Conservation (phyloP, 1,140 invertebrate species). For the Stenopsyche tienmushanensis region DNA sequence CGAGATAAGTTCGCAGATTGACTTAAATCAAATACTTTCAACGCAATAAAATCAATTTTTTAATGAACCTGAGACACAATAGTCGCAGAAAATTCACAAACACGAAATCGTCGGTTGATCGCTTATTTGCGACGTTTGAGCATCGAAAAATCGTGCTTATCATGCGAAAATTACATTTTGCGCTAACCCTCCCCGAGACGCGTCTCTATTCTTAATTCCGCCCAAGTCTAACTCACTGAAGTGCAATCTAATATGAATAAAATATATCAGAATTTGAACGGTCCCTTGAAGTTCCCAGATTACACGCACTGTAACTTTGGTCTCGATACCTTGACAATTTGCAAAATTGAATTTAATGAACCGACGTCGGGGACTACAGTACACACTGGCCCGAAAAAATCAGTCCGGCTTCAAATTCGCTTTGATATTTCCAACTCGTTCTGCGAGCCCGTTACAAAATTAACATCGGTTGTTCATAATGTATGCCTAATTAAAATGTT, state of each 20-base stretch:
- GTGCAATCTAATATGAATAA: slow-evolving; percentile 24
- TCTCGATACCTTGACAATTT: slow-evolving; percentile 32
- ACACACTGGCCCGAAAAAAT: slow-evolving; percentile 6
- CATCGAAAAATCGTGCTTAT: too few relatives aligned
- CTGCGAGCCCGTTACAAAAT: background rate
- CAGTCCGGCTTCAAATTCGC: background rate
- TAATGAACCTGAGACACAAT: too few relatives aligned
- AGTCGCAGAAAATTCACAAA: too few relatives aligned
- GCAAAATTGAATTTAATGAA: slow-evolving; percentile 37
- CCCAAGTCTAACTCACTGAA: slow-evolving; percentile 1
- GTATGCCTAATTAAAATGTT: background rate
- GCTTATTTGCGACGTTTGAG: too few relatives aligned
- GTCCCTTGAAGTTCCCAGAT: slow-evolving; percentile 18
- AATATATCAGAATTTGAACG: background rate
- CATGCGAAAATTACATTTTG: too few relatives aligned
- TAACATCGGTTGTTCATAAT: background rate
- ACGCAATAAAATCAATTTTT: too few relatives aligned
- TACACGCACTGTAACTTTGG: slow-evolving; percentile 18
- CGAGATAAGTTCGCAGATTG: too few relatives aligned
- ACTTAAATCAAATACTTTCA: too few relatives aligned
- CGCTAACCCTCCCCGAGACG: too few relatives aligned
- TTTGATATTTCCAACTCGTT: background rate
- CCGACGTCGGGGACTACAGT: slow-evolving; percentile 8
- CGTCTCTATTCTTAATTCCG: background rate
- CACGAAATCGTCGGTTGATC: too few relatives aligned